phyloP scores from a whole-genome alignment of 2,888 invertebrate genomes.

The Mythimna pallens region DNA sequence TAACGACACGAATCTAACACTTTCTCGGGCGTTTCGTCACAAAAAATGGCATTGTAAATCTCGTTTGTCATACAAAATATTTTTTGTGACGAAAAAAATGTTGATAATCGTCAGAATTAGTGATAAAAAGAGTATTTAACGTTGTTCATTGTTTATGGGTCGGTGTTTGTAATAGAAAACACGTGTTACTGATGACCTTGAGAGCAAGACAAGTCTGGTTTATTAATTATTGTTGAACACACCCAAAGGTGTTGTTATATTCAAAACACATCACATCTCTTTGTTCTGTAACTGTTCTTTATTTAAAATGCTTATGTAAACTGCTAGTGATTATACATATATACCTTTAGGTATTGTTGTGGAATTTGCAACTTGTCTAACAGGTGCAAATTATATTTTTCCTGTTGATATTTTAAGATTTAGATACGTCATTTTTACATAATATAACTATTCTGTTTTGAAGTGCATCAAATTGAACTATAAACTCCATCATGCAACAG shows the following conservation, averaged over 20 bases:
- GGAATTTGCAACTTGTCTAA: background rate
- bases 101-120: slow-evolving; percentile 42
- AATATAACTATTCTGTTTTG: background rate
- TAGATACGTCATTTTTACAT: slow-evolving; percentile 14
- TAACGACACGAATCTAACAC: slow-evolving; percentile 14
- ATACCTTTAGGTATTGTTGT: background rate
- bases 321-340: slow-evolving; percentile 16
- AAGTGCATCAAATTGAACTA: background rate
- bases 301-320: slow-evolving; percentile 43
- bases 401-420: slow-evolving; percentile 16
- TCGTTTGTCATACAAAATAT: slow-evolving; percentile 36
- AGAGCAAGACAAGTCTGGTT: slow-evolving; percentile 66
- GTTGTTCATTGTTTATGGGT: slow-evolving; percentile 48
- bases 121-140: slow-evolving; percentile 25
- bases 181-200: slow-evolving; percentile 75
- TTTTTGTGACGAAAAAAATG: slow-evolving; percentile 33
- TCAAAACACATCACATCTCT: slow-evolving; percentile 66
- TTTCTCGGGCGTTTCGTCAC: slow-evolving; percentile 24
- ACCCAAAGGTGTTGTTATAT: slow-evolving; percentile 66
- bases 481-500: background rate
- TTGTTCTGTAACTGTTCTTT: slow-evolving; percentile 60
- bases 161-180: slow-evolving; percentile 68
- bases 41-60: slow-evolving; percentile 43
- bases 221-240: slow-evolving; percentile 70
- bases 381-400: slow-evolving; percentile 10